Percentiles rank a stretch among this genome's conserved stretches.
Evolutionary conservation across 2,113 vertebrate species (phyloP).

Genomic region (Arvicanthis niloticus): DNA sequence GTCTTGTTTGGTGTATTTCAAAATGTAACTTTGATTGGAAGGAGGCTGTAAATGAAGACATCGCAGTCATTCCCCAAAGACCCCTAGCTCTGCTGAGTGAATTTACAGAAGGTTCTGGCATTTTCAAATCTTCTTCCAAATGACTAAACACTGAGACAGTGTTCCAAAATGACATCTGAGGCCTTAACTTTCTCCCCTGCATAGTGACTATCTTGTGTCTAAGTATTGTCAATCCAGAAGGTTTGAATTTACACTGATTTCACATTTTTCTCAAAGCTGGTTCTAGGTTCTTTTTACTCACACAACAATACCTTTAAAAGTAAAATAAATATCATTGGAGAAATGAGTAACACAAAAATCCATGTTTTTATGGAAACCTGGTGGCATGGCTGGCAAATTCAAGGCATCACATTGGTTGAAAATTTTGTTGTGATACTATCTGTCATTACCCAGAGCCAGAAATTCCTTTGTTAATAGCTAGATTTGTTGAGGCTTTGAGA

Average conservation of each 20-base stretch:
- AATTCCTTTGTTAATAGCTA: conserved; percentile 1
- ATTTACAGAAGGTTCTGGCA: neutral
- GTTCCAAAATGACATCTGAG: neutral
- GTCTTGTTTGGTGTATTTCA: conserved; percentile 33
- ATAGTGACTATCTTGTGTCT: neutral
- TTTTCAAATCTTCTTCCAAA: conserved; percentile 29
- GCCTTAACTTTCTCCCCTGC: neutral
- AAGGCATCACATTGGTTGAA: neutral
- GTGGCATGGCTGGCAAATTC: neutral
- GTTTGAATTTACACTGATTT: neutral
- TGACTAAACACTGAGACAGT: neutral
- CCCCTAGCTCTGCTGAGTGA: neutral
- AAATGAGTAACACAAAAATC: neutral
- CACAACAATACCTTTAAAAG: conserved; percentile 20
- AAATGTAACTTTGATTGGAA: neutral
- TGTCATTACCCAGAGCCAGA: neutral
- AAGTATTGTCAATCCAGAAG: neutral
- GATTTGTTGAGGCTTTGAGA: neutral
- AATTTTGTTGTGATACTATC: neutral
- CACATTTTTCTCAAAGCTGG: conserved; percentile 13
- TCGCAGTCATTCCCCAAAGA: neutral
- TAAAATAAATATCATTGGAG: neutral
- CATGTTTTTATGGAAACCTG: neutral
- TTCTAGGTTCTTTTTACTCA: neutral
- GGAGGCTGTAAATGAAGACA: neutral